Conservation (phyloP, 2,113 vertebrate genomes). For the human region DNA sequence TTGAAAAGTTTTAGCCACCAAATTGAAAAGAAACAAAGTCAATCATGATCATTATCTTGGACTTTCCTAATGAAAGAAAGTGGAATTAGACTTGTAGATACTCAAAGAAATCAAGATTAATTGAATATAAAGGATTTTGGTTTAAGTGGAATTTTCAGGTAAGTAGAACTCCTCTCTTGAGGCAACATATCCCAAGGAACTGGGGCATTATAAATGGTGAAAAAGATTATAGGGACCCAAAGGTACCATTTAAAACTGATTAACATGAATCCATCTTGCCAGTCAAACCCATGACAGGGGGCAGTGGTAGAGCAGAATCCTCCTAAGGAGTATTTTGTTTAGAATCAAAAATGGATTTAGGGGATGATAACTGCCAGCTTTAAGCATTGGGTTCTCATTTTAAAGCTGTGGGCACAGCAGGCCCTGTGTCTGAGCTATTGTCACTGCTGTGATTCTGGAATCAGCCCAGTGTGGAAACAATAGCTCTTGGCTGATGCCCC, state of each 20-base stretch:
- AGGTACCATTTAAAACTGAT: constrained; percentile 17
- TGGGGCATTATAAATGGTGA: neutral
- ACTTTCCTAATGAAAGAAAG: constrained; percentile 3
- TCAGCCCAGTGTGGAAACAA: constrained; percentile 5
- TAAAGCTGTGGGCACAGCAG: constrained; percentile 6
- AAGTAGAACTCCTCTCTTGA: neutral
- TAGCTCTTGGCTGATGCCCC: constrained; percentile 32
- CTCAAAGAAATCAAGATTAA: neutral
- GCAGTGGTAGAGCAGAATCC: neutral
- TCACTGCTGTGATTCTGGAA: constrained; percentile 48
- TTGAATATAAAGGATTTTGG: constrained; percentile 10
- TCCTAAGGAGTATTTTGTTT: constrained; percentile 61
- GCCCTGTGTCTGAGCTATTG: neutral
- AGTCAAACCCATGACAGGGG: constrained; percentile 16
- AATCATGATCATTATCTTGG: neutral
- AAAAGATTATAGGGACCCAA: constrained; percentile 7
- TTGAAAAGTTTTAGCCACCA: neutral
- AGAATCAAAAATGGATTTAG: constrained; percentile 33
- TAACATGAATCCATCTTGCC: neutral
- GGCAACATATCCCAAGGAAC: neutral
- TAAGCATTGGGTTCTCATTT: constrained; percentile 35
- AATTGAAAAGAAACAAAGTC: constrained; percentile 43
- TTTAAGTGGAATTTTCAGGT: constrained; percentile 38
- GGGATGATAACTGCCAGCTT: neutral
- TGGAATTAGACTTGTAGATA: neutral